phyloP scores from a whole-genome alignment of 2,113 vertebrate genomes.

The Solea solea region DNA sequence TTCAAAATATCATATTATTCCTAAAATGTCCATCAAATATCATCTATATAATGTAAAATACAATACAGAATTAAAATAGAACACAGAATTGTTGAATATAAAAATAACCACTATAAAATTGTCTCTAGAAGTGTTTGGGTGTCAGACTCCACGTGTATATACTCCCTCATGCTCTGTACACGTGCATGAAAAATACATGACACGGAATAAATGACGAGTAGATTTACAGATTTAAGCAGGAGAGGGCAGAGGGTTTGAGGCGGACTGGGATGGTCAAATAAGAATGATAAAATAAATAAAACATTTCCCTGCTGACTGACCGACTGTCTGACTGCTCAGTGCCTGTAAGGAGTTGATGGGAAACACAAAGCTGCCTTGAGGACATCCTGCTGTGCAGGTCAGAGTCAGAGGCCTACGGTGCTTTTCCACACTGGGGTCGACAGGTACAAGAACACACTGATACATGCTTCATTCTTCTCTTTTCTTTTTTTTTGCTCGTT shows the following conservation, averaged over 20 bases:
- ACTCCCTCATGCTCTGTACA: conserved; percentile 17
- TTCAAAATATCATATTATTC: too few relatives aligned
- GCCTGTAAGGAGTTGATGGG: conserved; percentile 77
- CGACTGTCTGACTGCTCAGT: conserved; percentile 71
- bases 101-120: too few relatives aligned
- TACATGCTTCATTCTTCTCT: background rate
- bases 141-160: conserved; percentile 28
- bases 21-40: too few relatives aligned
- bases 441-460: conserved; percentile 16
- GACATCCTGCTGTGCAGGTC: conserved; percentile 80
- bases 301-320: background rate
- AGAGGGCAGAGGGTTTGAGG: conserved; percentile 8
- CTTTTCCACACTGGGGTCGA: conserved; percentile 67
- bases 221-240: conserved; percentile 23
- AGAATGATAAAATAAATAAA: conserved; percentile 1
- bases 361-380: conserved; percentile 82
- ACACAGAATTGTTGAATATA: conserved; percentile 31
- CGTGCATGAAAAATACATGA: conserved; percentile 23
- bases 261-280: background rate
- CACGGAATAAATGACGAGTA: conserved; percentile 4
- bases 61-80: background rate
- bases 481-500: conserved; percentile 3
- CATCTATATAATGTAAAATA: too few relatives aligned
- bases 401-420: conserved; percentile 77
- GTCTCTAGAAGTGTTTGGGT: too few relatives aligned